phyloP scores from a whole-genome alignment of 2,113 vertebrate genomes.

The Vireo altiloquus region DNA sequence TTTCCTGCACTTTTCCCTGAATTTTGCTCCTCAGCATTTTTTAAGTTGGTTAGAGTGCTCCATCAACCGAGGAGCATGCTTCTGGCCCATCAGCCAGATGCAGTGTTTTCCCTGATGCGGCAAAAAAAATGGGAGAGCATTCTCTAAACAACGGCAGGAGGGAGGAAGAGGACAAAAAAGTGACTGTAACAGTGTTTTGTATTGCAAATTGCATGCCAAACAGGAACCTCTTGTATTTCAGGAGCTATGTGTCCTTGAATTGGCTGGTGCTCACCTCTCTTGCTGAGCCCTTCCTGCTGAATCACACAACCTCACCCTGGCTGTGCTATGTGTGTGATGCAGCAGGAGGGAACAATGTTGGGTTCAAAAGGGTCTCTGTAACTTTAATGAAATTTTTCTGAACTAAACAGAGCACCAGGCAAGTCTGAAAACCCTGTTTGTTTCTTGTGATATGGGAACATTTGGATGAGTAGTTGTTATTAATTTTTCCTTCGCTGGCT shows the following conservation, averaged over 20 bases:
- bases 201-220: neutral
- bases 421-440: neutral
- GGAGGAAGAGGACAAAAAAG: neutral
- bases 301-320: neutral
- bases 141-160: neutral
- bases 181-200: neutral
- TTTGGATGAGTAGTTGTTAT: neutral
- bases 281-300: neutral
- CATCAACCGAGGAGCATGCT: neutral
- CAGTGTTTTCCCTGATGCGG: neutral
- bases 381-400: neutral
- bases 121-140: neutral
- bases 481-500: neutral
- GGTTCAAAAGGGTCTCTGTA: neutral
- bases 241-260: neutral
- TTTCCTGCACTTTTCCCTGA: neutral
- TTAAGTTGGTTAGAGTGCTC: neutral
- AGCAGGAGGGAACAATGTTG: neutral
- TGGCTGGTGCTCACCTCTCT: neutral
- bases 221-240: slow-evolving; percentile 45
- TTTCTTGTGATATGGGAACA: neutral
- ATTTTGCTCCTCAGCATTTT: slow-evolving; percentile 11
- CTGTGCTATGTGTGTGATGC: neutral
- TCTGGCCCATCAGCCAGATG: neutral
- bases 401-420: neutral